Evolutionary conservation across 2,797 vertebrate genomes (phyloP), one percentile per base, ranked within the genome.

Genomic region (Spheniscus humboldti): DNA sequence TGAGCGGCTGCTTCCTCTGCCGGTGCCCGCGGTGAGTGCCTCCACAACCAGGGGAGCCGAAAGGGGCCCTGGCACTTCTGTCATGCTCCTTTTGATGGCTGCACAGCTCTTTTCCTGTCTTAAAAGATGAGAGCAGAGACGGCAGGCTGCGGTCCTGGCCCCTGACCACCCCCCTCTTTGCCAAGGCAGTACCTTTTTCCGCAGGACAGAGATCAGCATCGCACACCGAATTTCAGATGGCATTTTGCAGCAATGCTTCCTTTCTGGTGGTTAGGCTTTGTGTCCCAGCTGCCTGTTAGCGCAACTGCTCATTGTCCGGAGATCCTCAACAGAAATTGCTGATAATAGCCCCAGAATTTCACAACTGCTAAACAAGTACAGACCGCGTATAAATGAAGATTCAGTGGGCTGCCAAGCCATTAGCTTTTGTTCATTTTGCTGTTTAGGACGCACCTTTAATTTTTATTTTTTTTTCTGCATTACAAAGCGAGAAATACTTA

Each of bases 361-460:
- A 86, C 37, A 68, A 92, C 84, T 64, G 60, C 86, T 86, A 25
- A 90, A 30, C 64, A 60, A 83, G 75, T 74, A 55, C 72, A 80
- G 62, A 12, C 75, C 43, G 64, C 30, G 50, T 72, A 57, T 57
- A 72, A 93, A 80, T 1, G 5, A 0, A 0, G 57, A 64, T 59
- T 89, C 60, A 9, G 24, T 72, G 66, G 47, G 28, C 62, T 81
- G 62, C 60, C 82, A 88, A 94, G 78, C 69, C 52, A 75, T 90
- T 92, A 90, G 50, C 66, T 96, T 97, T 87, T 94, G 68, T 94
- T 91, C 86, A 17, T 86, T 94, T 94, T 94, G 77, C 91, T 90
- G 75, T 74, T 97, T 96, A 71, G 86, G 89, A 98, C 85, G 39
- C 62, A 96, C 78, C 69, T 97, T 95, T 96, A 88, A 66, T 92